Evolutionary conservation across 2,113 vertebrate genomes (phyloP).

Genomic region (Atractosteus spatula): DNA sequence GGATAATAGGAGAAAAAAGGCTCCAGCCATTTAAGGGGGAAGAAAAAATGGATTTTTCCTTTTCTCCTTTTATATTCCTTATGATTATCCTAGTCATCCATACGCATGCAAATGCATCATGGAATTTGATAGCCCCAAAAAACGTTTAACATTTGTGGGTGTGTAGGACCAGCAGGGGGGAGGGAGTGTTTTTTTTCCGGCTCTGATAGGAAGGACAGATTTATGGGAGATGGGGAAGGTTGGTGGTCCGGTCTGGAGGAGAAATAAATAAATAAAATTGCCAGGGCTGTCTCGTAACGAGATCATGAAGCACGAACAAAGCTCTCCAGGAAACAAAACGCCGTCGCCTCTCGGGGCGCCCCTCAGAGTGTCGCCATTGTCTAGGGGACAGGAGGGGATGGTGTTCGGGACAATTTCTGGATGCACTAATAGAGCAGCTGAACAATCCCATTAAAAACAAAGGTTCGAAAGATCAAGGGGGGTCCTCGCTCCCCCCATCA

Average conservation of each 20-base stretch:
- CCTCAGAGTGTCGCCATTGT: not conserved
- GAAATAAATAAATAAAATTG: slow-evolving; percentile 34
- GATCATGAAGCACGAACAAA: slow-evolving; percentile 42
- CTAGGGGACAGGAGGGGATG: slow-evolving; percentile 20
- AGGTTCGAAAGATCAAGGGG: slow-evolving; percentile 22
- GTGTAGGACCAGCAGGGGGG: not conserved
- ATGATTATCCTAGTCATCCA: not conserved
- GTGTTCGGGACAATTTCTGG: slow-evolving; percentile 19
- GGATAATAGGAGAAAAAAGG: slow-evolving; percentile 14
- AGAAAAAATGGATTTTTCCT: not conserved
- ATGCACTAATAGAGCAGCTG: slow-evolving; percentile 43
- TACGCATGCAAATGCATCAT: too few relatives aligned
- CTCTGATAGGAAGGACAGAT: slow-evolving; percentile 24
- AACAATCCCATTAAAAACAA: slow-evolving; percentile 25
- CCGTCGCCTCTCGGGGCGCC: slow-evolving; percentile 6
- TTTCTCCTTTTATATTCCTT: not conserved
- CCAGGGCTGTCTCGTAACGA: slow-evolving; percentile 27
- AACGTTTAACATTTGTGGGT: not conserved
- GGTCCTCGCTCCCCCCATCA: slow-evolving; percentile 19
- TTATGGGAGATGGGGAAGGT: slow-evolving; percentile 27
- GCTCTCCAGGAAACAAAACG: slow-evolving; percentile 21
- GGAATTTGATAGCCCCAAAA: too few relatives aligned
- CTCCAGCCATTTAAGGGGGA: too few relatives aligned
- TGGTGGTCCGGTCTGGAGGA: slow-evolving; percentile 21
- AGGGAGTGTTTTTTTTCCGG: too few relatives aligned